Conservation (phyloP, 2,113 vertebrate species). For the Sakesphorus luctuosus region DNA sequence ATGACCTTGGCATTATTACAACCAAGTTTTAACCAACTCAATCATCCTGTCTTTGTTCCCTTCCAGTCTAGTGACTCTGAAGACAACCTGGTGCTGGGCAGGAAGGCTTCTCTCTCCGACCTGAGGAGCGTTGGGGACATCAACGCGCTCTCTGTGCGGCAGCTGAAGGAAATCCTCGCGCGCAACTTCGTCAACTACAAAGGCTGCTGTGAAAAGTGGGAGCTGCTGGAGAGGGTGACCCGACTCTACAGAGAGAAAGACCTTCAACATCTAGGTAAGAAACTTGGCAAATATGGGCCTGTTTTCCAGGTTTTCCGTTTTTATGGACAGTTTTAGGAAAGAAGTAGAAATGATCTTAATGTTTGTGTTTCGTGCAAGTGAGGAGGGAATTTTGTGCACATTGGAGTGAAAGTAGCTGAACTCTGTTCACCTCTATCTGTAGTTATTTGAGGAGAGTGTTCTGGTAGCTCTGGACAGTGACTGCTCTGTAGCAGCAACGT, state of each 20-base stretch:
- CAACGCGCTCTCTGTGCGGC: conserved; percentile 87
- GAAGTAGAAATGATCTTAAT: neutral
- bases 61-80: conserved; percentile 84
- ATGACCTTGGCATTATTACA: no score
- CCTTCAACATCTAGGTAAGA: conserved; percentile 84
- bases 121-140: conserved; percentile 84
- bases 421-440: neutral
- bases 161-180: conserved; percentile 95
- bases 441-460: neutral
- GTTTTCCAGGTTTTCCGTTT: neutral
- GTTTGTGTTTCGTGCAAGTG: neutral
- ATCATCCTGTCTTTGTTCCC: neutral
- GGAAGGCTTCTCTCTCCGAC: conserved; percentile 91
- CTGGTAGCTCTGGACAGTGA: neutral
- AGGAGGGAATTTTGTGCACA: neutral
- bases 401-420: neutral
- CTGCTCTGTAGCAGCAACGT: neutral
- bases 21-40: no score
- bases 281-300: accelerated
- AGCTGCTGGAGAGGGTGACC: conserved; percentile 92
- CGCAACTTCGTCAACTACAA: conserved; percentile 97
- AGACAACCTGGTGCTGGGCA: conserved; percentile 80
- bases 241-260: conserved; percentile 89
- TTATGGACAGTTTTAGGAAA: accelerated
- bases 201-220: conserved; percentile 99